phyloP scores from a whole-genome alignment of 2,113 vertebrate genomes.

The Thermophis baileyi region DNA sequence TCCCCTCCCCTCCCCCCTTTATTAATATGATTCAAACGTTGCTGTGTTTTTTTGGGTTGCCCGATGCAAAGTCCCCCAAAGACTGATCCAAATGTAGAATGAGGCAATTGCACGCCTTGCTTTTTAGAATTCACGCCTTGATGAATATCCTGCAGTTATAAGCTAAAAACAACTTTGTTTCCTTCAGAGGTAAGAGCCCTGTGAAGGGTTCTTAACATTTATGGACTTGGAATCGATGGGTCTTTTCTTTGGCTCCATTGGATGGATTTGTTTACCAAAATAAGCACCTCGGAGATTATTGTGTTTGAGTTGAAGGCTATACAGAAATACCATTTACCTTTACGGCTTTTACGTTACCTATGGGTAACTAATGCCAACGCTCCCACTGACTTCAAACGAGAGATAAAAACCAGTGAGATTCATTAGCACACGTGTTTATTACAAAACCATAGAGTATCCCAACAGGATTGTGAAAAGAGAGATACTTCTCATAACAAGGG shows the following conservation, averaged over 20 bases:
- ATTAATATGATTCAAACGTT: conserved; percentile 77
- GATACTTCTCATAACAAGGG: conserved; percentile 38
- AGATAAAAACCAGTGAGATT: conserved; percentile 55
- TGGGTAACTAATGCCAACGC: conserved; percentile 54
- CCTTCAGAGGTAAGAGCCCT: conserved; percentile 58
- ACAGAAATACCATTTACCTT: conserved; percentile 63
- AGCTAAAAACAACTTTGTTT: conserved; percentile 63
- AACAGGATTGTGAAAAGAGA: conserved; percentile 56
- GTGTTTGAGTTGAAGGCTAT: conserved; percentile 56
- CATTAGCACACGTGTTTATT: conserved; percentile 59
- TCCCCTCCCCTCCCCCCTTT: conserved; percentile 36
- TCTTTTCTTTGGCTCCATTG: conserved; percentile 51
- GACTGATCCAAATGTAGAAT: conserved; percentile 65
- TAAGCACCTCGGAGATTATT: conserved; percentile 63
- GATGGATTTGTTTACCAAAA: conserved; percentile 70
- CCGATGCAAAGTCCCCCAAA: conserved; percentile 74
- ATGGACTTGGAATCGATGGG: conserved; percentile 51
- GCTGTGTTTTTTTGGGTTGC: conserved; percentile 68
- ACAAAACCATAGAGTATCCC: conserved; percentile 56
- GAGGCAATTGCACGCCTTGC: conserved; percentile 57
- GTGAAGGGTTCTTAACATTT: conserved; percentile 68
- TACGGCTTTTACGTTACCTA: conserved; percentile 63
- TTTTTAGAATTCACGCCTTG: conserved; percentile 54
- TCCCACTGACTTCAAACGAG: conserved; percentile 40
- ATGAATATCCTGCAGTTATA: conserved; percentile 54